Evolutionary conservation across 1,140 invertebrate species (phyloP), one percentile per base, ranked within the genome.

Genomic region (Catajapyx aquilonaris): DNA sequence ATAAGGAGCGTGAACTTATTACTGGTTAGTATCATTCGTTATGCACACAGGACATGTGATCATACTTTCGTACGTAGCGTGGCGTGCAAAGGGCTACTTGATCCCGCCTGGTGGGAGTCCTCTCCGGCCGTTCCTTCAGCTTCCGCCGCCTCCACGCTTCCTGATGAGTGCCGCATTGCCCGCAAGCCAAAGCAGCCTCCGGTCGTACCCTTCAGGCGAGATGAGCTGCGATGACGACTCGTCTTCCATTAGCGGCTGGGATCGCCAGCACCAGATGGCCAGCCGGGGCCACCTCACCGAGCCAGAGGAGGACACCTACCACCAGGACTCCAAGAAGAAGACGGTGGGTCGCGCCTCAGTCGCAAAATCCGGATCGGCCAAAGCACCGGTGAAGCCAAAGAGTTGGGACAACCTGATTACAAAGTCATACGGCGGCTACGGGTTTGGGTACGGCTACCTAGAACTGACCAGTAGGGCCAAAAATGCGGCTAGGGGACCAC

Each of bases 321-420:
- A 41, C 50, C 55, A 35, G 49, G 55, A 31, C 46, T 53, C 35
- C 48, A 52, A 37, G 53, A 51, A 37, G 18, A 31, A 13, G 30
- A 15, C 30, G 18, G 7, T 31, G 18, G 13, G 18, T 31, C 13
- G 18, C 30, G 18, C 18, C 15, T 20, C 30, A 28, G 10, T 25
- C n/a, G 10, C 28, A 5, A 36, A 32, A 25, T 31, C 30, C 30
- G 18, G 11, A n/a, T n/a, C 35, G 5, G 9, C 19, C 38, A 70
- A 72, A 43, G 54, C 53, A 30, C 50, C 67, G 25, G 69, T 66
- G 1, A 81, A 85, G 48, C 80, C 80, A 3, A 83, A 84, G 49
- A 84, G 79, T 0, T 84, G 81, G 79, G 80, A 84, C 48, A 84
- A 84, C 59, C 56, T 86, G 16, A 73, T 76, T 0, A 81, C 76